These are phyloP conservation scores for Noctua comes DNA, from an alignment of 2,888 invertebrate species.

Conservation along the genomic window DNA sequence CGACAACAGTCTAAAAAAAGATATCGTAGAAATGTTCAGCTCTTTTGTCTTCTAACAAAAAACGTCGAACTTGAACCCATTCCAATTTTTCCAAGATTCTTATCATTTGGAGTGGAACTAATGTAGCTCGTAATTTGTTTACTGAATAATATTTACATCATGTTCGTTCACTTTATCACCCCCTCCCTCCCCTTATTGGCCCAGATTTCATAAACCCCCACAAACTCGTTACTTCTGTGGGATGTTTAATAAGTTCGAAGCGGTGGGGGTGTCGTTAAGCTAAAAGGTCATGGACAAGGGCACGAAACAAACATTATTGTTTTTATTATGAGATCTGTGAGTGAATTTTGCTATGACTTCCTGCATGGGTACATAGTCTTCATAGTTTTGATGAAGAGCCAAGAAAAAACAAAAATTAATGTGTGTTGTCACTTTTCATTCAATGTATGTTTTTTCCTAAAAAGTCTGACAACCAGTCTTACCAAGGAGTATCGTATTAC, in stretches of 20 bases:
- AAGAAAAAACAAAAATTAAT: neutral
- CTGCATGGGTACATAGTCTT: neutral
- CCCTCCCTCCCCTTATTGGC: slow-evolving; percentile 27
- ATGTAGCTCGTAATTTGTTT: slow-evolving; percentile 28
- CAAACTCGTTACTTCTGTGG: slow-evolving; percentile 33
- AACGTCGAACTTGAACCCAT: slow-evolving; percentile 37
- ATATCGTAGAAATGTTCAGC: neutral
- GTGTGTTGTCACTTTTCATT: too few relatives aligned
- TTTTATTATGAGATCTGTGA: slow-evolving; percentile 11
- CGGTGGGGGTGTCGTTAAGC: slow-evolving; percentile 26
- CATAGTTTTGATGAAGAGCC: too few relatives aligned
- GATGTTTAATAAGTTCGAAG: slow-evolving; percentile 48
- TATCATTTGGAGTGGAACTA: slow-evolving; percentile 16
- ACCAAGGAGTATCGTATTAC: too few relatives aligned
- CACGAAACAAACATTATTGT: slow-evolving; percentile 9
- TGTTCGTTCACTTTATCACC: slow-evolving; percentile 15
- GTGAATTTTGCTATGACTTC: neutral
- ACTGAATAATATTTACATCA: slow-evolving; percentile 34
- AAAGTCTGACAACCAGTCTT: too few relatives aligned
- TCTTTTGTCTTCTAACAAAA: slow-evolving; percentile 10
- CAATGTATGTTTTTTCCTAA: too few relatives aligned
- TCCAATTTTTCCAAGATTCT: slow-evolving; percentile 25
- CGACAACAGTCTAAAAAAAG: slow-evolving; percentile 17
- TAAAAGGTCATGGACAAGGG: slow-evolving; percentile 44
- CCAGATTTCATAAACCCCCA: slow-evolving; percentile 36